Conservation (phyloP, 2,113 vertebrate genomes). For the Urocynchramus pylzowi region DNA sequence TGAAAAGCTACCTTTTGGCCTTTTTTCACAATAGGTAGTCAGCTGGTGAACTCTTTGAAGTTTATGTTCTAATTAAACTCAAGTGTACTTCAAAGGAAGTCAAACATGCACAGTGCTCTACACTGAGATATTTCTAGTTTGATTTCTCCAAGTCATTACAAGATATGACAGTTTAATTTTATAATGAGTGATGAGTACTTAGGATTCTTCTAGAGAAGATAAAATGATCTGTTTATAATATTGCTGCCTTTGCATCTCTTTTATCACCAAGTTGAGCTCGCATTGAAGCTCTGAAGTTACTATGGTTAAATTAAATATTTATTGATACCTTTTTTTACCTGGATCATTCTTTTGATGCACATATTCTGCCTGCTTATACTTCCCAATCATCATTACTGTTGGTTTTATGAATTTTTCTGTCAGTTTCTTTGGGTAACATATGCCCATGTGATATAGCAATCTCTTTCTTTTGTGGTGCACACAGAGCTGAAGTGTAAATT, state of each 20-base stretch:
- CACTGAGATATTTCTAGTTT: not conserved
- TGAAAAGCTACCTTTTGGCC: not conserved
- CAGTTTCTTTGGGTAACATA: not conserved
- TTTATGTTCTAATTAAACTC: conserved; percentile 33
- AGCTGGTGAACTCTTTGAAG: conserved; percentile 17
- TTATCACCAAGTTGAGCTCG: not conserved
- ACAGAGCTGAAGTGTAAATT: not conserved
- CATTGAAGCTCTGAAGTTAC: not conserved
- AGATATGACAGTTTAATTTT: conserved; percentile 7
- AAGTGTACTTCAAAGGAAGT: conserved; percentile 25
- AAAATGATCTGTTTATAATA: not conserved
- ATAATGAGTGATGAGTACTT: conserved; percentile 9
- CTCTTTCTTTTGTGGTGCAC: not conserved
- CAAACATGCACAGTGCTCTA: not conserved
- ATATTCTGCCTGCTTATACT: not conserved
- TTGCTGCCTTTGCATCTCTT: not conserved
- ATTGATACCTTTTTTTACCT: not conserved
- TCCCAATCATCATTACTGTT: not conserved
- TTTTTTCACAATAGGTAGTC: conserved; percentile 31
- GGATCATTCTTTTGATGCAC: not conserved
- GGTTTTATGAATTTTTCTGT: not conserved
- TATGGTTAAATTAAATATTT: not conserved
- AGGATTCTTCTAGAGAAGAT: not conserved
- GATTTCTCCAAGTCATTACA: conserved; percentile 5
- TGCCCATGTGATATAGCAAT: not conserved